Evolutionary conservation across 1,140 invertebrate species (phyloP).

Genomic region (Zaprionus gabonicus): DNA sequence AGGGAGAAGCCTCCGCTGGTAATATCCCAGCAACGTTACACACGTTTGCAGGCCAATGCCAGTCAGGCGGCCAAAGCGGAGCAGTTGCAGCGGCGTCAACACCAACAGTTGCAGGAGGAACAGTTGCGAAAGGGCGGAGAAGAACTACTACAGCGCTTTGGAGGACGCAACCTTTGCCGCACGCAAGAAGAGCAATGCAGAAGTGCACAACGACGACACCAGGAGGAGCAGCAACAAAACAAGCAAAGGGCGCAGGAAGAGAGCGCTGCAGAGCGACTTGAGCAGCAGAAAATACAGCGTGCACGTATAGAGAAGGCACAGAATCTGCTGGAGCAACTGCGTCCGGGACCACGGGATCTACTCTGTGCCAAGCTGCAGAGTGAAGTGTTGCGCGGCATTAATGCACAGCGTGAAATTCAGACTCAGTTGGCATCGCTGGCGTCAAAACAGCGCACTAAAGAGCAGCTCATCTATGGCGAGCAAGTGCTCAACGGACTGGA

Average conservation of each 20-base stretch:
- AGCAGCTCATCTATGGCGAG: slow-evolving; percentile 53
- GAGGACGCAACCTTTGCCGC: slow-evolving; percentile 52
- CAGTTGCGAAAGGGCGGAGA: slow-evolving; percentile 61
- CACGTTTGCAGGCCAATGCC: slow-evolving; percentile 53
- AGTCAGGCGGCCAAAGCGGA: slow-evolving; percentile 41
- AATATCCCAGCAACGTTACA: slow-evolving; percentile 54
- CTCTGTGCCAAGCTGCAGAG: slow-evolving; percentile 71
- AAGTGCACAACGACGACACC: slow-evolving; percentile 32
- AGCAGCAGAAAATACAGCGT: slow-evolving; percentile 40
- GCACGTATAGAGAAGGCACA: slow-evolving; percentile 69
- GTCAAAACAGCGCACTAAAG: slow-evolving; percentile 44
- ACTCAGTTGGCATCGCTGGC: slow-evolving; percentile 55
- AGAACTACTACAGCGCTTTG: slow-evolving; percentile 56
- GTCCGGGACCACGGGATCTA: slow-evolving; percentile 70
- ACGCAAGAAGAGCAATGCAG: slow-evolving; percentile 52
- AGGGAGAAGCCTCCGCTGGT: slow-evolving; percentile 61
- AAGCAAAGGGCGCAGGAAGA: slow-evolving; percentile 46
- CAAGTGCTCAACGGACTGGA: slow-evolving; percentile 63
- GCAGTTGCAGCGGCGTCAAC: slow-evolving; percentile 27
- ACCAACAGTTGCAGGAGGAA: slow-evolving; percentile 45
- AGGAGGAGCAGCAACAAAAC: slow-evolving; percentile 26
- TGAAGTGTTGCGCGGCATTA: slow-evolving; percentile 68
- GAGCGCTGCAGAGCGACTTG: slow-evolving; percentile 22
- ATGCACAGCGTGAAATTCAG: slow-evolving; percentile 69
- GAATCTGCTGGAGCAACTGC: slow-evolving; percentile 67